Percentiles rank a stretch among this genome's conserved stretches.
These are phyloP conservation scores for Microctonus hyperodae DNA, from an alignment of 2,888 invertebrate genomes.

Conservation along the genomic window DNA sequence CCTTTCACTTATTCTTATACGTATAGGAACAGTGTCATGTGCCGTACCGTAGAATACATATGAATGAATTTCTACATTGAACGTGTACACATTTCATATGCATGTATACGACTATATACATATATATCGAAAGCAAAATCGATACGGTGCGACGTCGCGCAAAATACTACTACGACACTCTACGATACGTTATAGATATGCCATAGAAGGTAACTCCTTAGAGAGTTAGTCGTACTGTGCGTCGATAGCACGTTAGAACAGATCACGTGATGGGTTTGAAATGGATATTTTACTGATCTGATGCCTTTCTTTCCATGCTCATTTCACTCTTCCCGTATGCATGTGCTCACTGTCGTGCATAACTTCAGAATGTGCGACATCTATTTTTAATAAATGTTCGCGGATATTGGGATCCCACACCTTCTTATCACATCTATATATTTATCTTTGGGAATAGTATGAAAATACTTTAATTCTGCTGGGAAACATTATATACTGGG, in stretches of 20 bases:
- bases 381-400: neutral
- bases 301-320: neutral
- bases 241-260: constrained; percentile 24
- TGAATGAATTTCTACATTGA: constrained; percentile 10
- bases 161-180: constrained; percentile 38
- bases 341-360: no score
- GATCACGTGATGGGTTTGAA: constrained; percentile 37
- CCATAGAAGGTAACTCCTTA: constrained; percentile 38
- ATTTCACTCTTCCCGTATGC: neutral
- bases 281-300: constrained; percentile 34
- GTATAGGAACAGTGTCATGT: neutral
- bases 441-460: neutral
- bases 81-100: constrained; percentile 23
- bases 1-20: neutral
- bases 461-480: neutral
- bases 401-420: neutral
- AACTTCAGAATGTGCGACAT: constrained; percentile 25
- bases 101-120: neutral
- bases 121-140: constrained; percentile 18
- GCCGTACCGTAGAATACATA: neutral
- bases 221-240: neutral
- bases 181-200: constrained; percentile 41
- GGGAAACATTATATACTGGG: no score
- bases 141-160: constrained; percentile 37
- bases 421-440: neutral